Percentiles rank a stretch among this genome's conserved stretches.
Evolutionary conservation across 2,888 invertebrate genomes (phyloP).

Genomic region (Lasioglossum marginatum): DNA sequence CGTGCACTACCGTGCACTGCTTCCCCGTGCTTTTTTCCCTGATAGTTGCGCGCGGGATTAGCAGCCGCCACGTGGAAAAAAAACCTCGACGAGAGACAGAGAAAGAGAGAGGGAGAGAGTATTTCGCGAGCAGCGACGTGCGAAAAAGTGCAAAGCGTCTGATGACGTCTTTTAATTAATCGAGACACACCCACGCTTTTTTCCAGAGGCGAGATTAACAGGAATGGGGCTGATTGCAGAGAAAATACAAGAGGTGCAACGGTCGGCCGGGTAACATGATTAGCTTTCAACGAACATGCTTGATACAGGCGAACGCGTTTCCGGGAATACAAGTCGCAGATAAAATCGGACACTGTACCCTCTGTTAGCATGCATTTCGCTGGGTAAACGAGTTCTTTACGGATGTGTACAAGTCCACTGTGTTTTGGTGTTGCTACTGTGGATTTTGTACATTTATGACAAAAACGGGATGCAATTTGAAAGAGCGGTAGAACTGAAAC

Average conservation of each 20-base stretch:
- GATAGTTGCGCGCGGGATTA: slow-evolving; percentile 27
- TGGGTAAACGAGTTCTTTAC: no score
- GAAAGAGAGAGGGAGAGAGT: not conserved
- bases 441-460: no score
- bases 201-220: not conserved
- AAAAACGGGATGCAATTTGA: no score
- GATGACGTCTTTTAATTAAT: slow-evolving; percentile 40
- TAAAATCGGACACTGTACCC: not conserved
- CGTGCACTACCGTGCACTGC: not conserved
- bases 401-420: no score
- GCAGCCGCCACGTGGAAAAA: slow-evolving; percentile 10
- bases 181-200: not conserved
- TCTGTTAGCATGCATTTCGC: not conserved
- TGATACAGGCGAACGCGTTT: not conserved
- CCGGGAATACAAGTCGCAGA: not conserved
- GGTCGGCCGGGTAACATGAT: not conserved
- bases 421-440: no score
- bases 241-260: not conserved
- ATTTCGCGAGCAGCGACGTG: slow-evolving; percentile 24
- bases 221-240: not conserved
- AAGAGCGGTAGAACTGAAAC: no score
- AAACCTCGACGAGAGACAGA: not conserved
- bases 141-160: slow-evolving; percentile 10
- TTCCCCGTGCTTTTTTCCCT: slow-evolving; percentile 16
- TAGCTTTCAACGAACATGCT: not conserved